Evolutionary conservation across 2,797 vertebrate genomes (phyloP), one percentile per base, ranked within the genome.

Genomic region (Lagodon rhomboides): DNA sequence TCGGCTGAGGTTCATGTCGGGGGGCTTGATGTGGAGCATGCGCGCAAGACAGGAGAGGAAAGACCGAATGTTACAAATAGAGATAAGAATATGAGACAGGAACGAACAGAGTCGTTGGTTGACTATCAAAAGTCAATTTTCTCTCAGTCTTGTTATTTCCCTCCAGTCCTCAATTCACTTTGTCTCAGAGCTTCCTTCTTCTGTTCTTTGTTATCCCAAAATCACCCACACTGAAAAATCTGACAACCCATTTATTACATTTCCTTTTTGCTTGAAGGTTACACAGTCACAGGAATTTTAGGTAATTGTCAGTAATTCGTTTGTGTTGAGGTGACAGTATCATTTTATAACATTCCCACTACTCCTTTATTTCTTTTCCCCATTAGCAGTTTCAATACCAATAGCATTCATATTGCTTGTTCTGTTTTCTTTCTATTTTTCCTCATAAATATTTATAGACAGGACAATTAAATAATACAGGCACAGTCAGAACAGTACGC

Each of bases 221-320:
- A 76, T 75, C 41, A 54, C 44, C 46, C 43, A 60, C 18, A n/a
- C 11, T 62, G 60, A 72, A 79, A 77, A 70, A 44, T 12, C 73
- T 70, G 73, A 76, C 69, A 79, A 22, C 8, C 51, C 50, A 59
- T 79, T 79, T 67, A 75, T 68, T 83, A 12, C 13, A 50, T 80
- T 80, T 78, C 4, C 17, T 63, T 58, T 73, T 73, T 3, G 12
- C 49, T 72, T 22, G 71, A 68, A 73, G 44, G 25, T 25, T 71
- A 51, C 44, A 23, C 54, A 49, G 34, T 43, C 66, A 22, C n/a
- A 27, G 49, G 17, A 70, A 69, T 75, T 51, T 56, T 0, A 61
- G 23, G 4, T 27, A 56, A 49, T 43, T 80, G 56, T 71, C 68
- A 20, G 55, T 73, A n/a, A 15, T 63, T 73, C 22, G 30, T 59